Base-by-base conservation (phyloP, 2,888 invertebrate species). In the Leptopilina myrica region DNA sequence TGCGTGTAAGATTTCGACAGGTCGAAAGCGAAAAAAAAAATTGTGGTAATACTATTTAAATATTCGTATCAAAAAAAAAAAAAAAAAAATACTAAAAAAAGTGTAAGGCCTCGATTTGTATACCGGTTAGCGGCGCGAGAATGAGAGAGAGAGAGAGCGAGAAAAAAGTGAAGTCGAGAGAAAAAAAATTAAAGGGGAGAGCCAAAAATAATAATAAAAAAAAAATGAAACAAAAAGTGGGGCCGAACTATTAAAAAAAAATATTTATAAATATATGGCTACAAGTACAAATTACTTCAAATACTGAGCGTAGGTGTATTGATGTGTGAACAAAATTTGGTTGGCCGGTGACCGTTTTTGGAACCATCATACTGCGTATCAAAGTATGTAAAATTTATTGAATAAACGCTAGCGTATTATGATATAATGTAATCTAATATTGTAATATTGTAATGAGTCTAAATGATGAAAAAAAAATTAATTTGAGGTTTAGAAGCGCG, bases 231-330 rank as follows among this genome's bases (percentile, higher is more conserved):
- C 82, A 84, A 85, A 88, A 87, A 87, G 87, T 86, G 86, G 86
- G 87, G 88, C 86, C 87, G 87, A 90, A 90, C 90, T 90, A 90
- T 88, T 89, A 89, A 91, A 80, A 90, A 91, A 81, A 90, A 91
- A 89, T 91, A 92, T 91, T 91, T 91, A 91, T 90, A 90, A 33
- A 90, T 92, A 91, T 91, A 91, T 91, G 92, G 92, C 91, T 91
- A 92, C 91, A 92, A 92, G 92, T 92, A 92, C 91, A 92, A 92
- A 92, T 92, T 92, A 91, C 91, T 92, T 91, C 92, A 91, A 92
- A 90, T 92, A 92, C 91, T 90, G 91, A 90, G 89, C 90, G 91
- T 91, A 91, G 91, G 89, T 90, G 90, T 92, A 91, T 91, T 91
- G 91, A 91, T 91, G 91, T 90, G 91, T 91, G 91, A 89, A 91